Evolutionary conservation across 2,888 invertebrate genomes (phyloP), one percentile per base, ranked within the genome.

Genomic region (Alcis repandata): DNA sequence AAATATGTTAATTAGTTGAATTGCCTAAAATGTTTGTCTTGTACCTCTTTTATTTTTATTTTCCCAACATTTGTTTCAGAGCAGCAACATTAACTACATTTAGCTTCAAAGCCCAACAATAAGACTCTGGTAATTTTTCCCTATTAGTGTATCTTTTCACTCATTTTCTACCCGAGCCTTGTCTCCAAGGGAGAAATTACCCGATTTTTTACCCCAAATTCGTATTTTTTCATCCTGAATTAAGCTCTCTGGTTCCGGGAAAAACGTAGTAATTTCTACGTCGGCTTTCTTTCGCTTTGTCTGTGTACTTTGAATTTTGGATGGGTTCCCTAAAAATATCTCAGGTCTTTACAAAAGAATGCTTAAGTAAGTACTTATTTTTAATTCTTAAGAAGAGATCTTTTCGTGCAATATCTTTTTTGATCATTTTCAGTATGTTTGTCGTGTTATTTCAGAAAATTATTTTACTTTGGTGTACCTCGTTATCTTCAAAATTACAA

Each of bases 91-190:
- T 56, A 57, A 48, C 57, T 40, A 63, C 56, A 59, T 66, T 69
- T 62, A 57, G 58, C 58, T 53, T 56, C 19, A 36, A 45, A 45
- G 33, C 32, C 33, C 45, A 15, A 27, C 54, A 43, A 75, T 75
- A 68, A 62, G 62, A 59, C 59, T 60, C 61, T 32, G 64, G 74
- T 75, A 77, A 75, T 77, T 77, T 76, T 70, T 76, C 74, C 74
- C 71, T 77, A 72, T 76, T 75, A 77, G 77, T 69, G 67, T 68
- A 56, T 72, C 72, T 73, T 74, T 74, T 71, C 68, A 71, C 64
- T 69, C 67, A 67, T 74, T 69, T 69, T 71, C 64, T 68, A 65
- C 65, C 46, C 60, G 45, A 38, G 56, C 65, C 68, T 68, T 66
- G 71, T 69, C 71, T 60, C 62, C 62, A 52, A 43, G 52, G 65